phyloP scores from a whole-genome alignment of 2,113 vertebrate species.

The Cathartes aura region DNA sequence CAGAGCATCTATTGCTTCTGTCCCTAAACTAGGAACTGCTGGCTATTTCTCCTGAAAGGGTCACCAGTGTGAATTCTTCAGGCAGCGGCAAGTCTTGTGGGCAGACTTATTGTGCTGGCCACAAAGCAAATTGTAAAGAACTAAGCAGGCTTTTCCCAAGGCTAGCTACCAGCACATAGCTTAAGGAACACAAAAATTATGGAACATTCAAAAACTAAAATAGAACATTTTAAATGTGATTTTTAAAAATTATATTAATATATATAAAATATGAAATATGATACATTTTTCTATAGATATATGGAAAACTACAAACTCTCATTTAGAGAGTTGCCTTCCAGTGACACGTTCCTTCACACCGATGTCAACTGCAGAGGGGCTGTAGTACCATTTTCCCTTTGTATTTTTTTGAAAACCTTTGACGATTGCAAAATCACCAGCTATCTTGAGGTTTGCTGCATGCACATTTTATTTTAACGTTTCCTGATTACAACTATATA shows the following conservation, averaged over 20 bases:
- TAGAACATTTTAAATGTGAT: not conserved
- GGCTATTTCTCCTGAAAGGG: not conserved
- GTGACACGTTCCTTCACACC: not conserved
- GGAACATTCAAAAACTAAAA: not conserved
- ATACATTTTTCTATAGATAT: not conserved
- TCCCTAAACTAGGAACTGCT: not conserved
- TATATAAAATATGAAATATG: not conserved
- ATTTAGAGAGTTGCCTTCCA: not conserved
- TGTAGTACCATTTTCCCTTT: not conserved
- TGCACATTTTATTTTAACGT: not conserved
- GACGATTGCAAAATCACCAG: not conserved
- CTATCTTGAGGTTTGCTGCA: not conserved
- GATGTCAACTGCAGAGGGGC: not conserved
- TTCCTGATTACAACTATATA: not conserved
- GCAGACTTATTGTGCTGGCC: not conserved
- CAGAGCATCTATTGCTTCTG: not conserved
- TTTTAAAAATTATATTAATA: not conserved
- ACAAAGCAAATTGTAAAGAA: not conserved
- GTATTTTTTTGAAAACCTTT: not conserved
- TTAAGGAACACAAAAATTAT: not conserved
- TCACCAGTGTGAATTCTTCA: not conserved
- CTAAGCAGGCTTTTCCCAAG: not conserved
- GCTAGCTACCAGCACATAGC: not conserved
- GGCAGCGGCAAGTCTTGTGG: not conserved
- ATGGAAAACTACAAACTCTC: not conserved